A percentile compares a stretch with the other conserved stretches of the same genome.
Evolutionary conservation across 2,888 invertebrate species (phyloP).

Genomic region (Nephrotoma appendiculata): DNA sequence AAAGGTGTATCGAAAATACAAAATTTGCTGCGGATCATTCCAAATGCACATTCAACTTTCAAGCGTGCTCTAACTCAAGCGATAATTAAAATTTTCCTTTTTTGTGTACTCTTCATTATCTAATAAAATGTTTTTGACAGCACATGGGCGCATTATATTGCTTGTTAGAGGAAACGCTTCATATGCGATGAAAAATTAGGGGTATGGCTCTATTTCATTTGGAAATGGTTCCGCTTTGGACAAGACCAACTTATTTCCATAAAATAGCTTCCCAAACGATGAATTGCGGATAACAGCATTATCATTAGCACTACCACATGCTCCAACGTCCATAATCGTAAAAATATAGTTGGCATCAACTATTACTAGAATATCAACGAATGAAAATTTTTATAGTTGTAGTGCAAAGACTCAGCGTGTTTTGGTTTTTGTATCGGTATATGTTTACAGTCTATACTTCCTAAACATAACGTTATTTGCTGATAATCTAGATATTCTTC

Average conservation of each 20-base stretch:
- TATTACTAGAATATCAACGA: neutral
- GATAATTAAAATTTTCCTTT: neutral
- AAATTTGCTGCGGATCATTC: too few species aligned
- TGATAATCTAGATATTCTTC: too few species aligned
- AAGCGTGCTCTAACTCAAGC: neutral
- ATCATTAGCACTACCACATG: too few species aligned
- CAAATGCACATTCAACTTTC: neutral
- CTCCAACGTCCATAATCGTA: too few species aligned
- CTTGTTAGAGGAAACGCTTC: neutral
- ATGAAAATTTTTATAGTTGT: neutral
- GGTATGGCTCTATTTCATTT: too few species aligned
- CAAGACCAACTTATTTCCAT: neutral
- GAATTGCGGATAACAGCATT: too few species aligned
- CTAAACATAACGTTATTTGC: neutral
- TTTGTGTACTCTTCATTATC: neutral
- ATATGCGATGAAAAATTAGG: too few species aligned
- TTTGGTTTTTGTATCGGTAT: neutral
- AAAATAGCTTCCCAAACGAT: too few species aligned
- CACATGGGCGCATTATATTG: neutral
- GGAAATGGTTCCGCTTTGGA: neutral
- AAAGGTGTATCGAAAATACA: neutral
- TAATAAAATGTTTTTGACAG: neutral
- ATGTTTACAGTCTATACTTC: neutral
- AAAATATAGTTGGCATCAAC: neutral
- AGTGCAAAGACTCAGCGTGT: neutral